Conservation (phyloP, 53 echinoderm and acorn worm species). For the Glandiceps talaboti region DNA sequence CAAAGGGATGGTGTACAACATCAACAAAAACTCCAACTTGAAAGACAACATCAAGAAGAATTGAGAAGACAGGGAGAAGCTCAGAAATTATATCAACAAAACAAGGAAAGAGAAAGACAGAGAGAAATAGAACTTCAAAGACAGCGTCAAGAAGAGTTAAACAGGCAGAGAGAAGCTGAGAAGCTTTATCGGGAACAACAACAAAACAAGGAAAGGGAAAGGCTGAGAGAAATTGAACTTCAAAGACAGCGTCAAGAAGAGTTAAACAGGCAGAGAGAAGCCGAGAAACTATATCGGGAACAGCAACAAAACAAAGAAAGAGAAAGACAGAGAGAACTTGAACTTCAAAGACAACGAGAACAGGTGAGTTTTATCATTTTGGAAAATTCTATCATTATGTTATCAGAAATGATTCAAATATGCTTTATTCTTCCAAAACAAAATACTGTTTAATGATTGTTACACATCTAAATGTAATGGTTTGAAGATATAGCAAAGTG, state of each 20-base stretch:
- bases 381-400: no score
- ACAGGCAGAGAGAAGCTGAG: constrained; percentile 8
- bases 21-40: constrained; percentile 7
- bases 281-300: constrained; percentile 4
- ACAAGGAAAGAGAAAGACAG: constrained; percentile 4
- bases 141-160: constrained; percentile 2
- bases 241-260: no score
- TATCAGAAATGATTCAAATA: no score
- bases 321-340: constrained; percentile 5
- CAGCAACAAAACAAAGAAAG: constrained; percentile 13
- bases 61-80: constrained; percentile 1
- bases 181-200: neutral
- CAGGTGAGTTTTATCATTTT: no score
- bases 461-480: no score
- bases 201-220: neutral
- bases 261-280: constrained; percentile 1
- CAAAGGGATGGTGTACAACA: constrained; percentile 5
- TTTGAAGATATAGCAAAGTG: no score
- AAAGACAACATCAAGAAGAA: neutral
- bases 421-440: no score
- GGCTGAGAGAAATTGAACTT: neutral
- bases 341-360: neutral
- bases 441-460: no score
- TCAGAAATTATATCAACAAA: constrained; percentile 5
- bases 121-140: neutral